Conservation (phyloP, 2,113 vertebrate species). For the Corythoichthys intestinalis region DNA sequence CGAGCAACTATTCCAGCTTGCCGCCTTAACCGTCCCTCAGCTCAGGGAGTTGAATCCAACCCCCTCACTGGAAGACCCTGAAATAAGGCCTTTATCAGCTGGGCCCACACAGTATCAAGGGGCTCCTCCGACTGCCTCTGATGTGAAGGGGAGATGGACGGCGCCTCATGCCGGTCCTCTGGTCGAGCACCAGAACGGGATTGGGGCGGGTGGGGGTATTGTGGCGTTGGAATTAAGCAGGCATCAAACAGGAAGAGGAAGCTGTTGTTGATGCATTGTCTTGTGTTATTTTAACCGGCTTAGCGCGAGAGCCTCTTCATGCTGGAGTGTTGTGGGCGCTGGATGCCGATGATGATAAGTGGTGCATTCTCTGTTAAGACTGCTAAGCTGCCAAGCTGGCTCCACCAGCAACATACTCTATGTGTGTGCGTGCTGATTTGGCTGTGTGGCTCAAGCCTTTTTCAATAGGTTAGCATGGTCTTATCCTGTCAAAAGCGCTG, state of each 20-base stretch:
- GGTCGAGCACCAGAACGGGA: slow-evolving; percentile 73
- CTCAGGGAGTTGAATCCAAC: slow-evolving; percentile 66
- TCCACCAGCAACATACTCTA: slow-evolving; percentile 48
- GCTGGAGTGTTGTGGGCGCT: slow-evolving; percentile 69
- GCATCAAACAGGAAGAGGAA: slow-evolving; percentile 73
- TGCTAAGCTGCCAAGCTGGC: slow-evolving; percentile 70
- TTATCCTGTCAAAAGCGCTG: slow-evolving; percentile 73
- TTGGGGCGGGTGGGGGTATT: slow-evolving; percentile 54
- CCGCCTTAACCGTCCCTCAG: slow-evolving; percentile 61
- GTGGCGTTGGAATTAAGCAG: slow-evolving; percentile 74
- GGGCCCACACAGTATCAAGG: slow-evolving; percentile 73
- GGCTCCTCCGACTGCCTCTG: slow-evolving; percentile 70
- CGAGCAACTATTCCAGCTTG: slow-evolving; percentile 54
- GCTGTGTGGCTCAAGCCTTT: slow-evolving; percentile 69
- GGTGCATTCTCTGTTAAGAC: slow-evolving; percentile 73
- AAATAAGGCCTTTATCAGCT: slow-evolving; percentile 77
- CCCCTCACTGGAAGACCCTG: slow-evolving; percentile 69
- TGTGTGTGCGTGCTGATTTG: slow-evolving; percentile 58
- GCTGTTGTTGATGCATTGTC: slow-evolving; percentile 72
- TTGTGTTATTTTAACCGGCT: slow-evolving; percentile 74
- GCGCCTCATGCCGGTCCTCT: slow-evolving; percentile 65
- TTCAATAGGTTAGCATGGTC: slow-evolving; percentile 74
- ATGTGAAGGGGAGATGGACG: slow-evolving; percentile 75
- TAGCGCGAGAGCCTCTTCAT: slow-evolving; percentile 73
- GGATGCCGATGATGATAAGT: slow-evolving; percentile 72